Percentiles rank a stretch among this genome's conserved stretches.
Conservation (phyloP, 2,113 vertebrate genomes). For the Corapipo altera region DNA sequence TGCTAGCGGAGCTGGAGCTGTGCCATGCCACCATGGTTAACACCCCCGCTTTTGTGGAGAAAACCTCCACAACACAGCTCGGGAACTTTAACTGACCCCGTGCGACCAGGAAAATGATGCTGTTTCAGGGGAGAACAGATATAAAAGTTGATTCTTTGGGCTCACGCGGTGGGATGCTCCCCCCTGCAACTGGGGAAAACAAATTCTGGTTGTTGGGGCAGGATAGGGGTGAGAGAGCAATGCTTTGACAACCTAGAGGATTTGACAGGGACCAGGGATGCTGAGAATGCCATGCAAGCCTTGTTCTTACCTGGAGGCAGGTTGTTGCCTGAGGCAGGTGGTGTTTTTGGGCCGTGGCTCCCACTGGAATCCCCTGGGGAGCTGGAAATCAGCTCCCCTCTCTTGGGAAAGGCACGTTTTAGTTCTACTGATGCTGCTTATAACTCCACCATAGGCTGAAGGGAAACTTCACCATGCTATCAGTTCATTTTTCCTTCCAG, state of each 20-base stretch:
- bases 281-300: not conserved
- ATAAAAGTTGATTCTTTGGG: not conserved
- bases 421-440: not conserved
- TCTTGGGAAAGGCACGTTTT: not conserved
- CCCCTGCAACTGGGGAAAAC: not conserved
- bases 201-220: not conserved
- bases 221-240: not conserved
- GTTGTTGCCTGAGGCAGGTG: not conserved
- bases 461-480: not conserved
- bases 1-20: not conserved
- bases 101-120: not conserved
- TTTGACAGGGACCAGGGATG: not conserved
- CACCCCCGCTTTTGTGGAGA: not conserved
- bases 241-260: not conserved
- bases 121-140: not conserved
- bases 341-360: not conserved
- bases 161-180: not conserved
- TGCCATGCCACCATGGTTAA: conserved; percentile 30
- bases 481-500: not conserved
- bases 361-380: rapidly evolving
- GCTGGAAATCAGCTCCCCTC: not conserved
- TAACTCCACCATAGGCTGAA: not conserved
- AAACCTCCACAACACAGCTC: not conserved
- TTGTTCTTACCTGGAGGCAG: not conserved
- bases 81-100: not conserved